These are phyloP conservation scores for Protophormia terraenovae DNA, from an alignment of 2,888 invertebrate species.

Conservation along the genomic window DNA sequence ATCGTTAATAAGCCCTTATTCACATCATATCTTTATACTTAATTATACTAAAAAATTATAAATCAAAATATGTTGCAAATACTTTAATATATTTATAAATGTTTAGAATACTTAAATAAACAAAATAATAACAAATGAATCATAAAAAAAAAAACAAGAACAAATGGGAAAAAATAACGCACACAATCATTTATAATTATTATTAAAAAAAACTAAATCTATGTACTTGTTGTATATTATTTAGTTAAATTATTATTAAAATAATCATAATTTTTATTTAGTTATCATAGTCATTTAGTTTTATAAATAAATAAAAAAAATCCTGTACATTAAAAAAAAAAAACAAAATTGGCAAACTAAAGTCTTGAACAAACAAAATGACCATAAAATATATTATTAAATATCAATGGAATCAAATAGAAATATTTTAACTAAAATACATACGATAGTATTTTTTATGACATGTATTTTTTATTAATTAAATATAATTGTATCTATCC, in stretches of 20 bases:
- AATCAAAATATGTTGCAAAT: neutral
- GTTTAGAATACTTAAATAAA: neutral
- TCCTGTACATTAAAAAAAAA: neutral
- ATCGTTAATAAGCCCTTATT: neutral
- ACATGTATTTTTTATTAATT: neutral
- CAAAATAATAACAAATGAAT: constrained; percentile 1
- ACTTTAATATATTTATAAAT: neutral
- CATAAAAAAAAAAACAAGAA: neutral
- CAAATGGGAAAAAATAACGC: constrained; percentile 25
- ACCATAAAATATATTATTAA: neutral
- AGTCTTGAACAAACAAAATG: neutral
- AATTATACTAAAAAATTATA: neutral
- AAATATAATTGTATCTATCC: constrained; percentile 40
- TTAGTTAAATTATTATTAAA: neutral
- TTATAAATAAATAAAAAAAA: neutral
- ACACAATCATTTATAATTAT: constrained; percentile 46
- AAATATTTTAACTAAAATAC: neutral
- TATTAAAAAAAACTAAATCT: neutral
- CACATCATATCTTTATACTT: neutral
- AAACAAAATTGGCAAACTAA: neutral
- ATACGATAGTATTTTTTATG: constrained; percentile 9
- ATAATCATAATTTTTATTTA: neutral
- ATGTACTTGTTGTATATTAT: neutral
- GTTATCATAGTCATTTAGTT: constrained; percentile 2
- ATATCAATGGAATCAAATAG: neutral